Conservation (phyloP, 2,888 invertebrate species). For the Pammene fasciana region DNA sequence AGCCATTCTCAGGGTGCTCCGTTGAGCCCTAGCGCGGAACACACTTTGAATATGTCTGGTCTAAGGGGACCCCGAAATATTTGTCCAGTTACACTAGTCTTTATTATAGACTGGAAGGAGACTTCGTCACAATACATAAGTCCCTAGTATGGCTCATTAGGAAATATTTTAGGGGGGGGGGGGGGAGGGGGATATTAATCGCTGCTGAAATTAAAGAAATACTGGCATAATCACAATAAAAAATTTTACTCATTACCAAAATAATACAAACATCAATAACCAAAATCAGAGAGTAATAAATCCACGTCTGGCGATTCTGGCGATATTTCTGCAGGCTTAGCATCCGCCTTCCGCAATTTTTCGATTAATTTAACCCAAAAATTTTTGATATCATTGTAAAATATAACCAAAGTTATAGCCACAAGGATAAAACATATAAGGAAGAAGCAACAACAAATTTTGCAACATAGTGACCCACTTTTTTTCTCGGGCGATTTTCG, state of each 20-base stretch:
- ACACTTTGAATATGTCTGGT: too few relatives aligned
- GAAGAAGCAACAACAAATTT: background rate
- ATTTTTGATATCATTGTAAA: background rate
- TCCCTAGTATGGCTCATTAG: too few relatives aligned
- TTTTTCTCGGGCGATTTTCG: background rate
- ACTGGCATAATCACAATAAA: background rate
- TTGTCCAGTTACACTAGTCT: too few relatives aligned
- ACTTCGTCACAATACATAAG: too few relatives aligned
- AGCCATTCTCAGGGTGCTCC: too few relatives aligned
- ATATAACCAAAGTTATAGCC: background rate
- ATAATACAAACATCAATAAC: slow-evolving; percentile 15
- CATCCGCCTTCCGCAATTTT: background rate
- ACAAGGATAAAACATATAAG: background rate
- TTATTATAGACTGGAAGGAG: too few relatives aligned
- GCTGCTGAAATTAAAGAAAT: background rate
- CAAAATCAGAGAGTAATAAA: slow-evolving; percentile 11
- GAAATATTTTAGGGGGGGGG: too few relatives aligned
- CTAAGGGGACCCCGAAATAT: too few relatives aligned
- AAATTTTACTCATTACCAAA: slow-evolving; percentile 13
- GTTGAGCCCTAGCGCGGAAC: too few relatives aligned
- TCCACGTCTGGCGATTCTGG: slow-evolving; percentile 7
- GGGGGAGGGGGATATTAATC: too few relatives aligned
- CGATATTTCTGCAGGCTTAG: background rate
- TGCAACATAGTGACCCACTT: background rate
- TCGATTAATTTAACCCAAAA: background rate